Conservation (phyloP, 2,113 vertebrate genomes). For the Osmerus eperlanus region DNA sequence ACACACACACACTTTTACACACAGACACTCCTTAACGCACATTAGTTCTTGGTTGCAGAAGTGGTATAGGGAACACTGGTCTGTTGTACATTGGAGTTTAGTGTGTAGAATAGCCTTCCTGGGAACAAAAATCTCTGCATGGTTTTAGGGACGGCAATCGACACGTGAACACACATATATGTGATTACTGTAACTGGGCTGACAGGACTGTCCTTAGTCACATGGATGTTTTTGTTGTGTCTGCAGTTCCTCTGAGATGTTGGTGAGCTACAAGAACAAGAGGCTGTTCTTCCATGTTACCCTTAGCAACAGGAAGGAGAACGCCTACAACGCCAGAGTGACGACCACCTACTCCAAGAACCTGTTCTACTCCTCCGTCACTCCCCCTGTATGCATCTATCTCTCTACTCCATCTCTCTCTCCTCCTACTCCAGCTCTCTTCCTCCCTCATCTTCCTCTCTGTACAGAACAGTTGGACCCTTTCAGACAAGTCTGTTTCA, state of each 20-base stretch:
- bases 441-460: not conserved
- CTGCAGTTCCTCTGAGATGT: constrained; percentile 67
- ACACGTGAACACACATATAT: not conserved
- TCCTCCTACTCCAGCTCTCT: not conserved
- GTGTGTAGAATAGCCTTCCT: too few species aligned
- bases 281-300: constrained; percentile 71
- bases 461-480: not conserved
- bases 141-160: too few species aligned
- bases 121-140: too few species aligned
- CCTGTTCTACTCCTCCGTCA: constrained; percentile 77
- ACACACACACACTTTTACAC: not conserved
- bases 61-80: too few species aligned
- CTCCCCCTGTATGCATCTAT: constrained; percentile 63
- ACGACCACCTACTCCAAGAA: constrained; percentile 76
- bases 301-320: constrained; percentile 77
- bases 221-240: constrained; percentile 5
- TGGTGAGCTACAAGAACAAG: constrained; percentile 78
- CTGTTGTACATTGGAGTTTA: too few species aligned
- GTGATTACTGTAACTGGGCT: not conserved
- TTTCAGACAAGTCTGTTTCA: not conserved
- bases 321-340: constrained; percentile 79
- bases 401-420: not conserved
- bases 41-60: too few species aligned
- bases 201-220: not conserved
- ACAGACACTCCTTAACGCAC: too few species aligned